A percentile compares a stretch with the other conserved stretches of the same genome.
Conservation (phyloP, 1,140 invertebrate genomes). For the Camponotus vicinus region DNA sequence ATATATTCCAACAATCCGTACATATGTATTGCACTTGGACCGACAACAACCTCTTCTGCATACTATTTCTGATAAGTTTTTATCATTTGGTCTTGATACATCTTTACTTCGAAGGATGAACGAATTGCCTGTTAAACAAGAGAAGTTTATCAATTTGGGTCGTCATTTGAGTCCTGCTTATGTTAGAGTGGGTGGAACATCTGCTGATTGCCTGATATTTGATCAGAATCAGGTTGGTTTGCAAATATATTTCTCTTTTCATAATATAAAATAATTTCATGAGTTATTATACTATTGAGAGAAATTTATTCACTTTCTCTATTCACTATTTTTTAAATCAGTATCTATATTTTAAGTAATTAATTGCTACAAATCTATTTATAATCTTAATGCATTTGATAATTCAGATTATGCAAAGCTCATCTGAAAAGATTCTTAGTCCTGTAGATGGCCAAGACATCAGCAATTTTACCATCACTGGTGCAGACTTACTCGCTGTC, state of each 20-base stretch:
- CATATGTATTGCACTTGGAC: conserved; percentile 53
- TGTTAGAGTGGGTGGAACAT: conserved; percentile 89
- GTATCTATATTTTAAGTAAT: not conserved
- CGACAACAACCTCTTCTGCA: conserved; percentile 53
- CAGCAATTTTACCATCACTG: conserved; percentile 81
- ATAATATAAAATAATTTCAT: conserved; percentile 11
- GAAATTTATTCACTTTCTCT: conserved; percentile 21
- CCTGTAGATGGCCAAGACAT: conserved; percentile 77
- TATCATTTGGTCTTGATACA: conserved; percentile 84
- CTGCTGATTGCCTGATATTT: conserved; percentile 89
- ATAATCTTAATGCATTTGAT: not conserved
- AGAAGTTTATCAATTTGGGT: conserved; percentile 87
- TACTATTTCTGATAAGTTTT: conserved; percentile 79
- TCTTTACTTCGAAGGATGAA: conserved; percentile 79
- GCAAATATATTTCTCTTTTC: not conserved
- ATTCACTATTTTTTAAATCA: not conserved
- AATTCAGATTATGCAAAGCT: conserved; percentile 24
- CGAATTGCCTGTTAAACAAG: conserved; percentile 77
- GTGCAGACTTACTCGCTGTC: conserved; percentile 82
- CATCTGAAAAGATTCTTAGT: conserved; percentile 45
- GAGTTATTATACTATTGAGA: conserved; percentile 27
- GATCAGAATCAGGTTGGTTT: conserved; percentile 77
- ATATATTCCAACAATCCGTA: not conserved
- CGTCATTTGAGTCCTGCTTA: conserved; percentile 87
- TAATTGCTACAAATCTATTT: conserved; percentile 4